phyloP scores from a whole-genome alignment of 2,113 vertebrate genomes.

The Lepus europaeus region DNA sequence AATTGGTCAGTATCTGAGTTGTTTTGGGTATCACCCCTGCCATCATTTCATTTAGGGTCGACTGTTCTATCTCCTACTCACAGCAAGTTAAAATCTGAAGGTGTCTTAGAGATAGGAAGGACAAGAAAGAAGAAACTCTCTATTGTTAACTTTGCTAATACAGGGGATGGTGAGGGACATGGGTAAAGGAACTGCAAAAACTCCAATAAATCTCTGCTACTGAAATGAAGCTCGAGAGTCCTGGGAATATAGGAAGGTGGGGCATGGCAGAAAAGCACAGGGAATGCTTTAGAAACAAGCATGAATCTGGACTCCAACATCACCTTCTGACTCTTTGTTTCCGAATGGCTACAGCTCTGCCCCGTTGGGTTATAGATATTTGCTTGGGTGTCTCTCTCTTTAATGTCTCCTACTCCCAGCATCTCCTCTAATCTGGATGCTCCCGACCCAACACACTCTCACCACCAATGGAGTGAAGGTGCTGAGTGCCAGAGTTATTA shows the following conservation, averaged over 20 bases:
- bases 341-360: not conserved
- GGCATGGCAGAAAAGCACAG: not conserved
- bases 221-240: slow-evolving; percentile 42
- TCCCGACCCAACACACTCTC: not conserved
- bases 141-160: slow-evolving; percentile 16
- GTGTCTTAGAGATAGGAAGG: slow-evolving; percentile 10
- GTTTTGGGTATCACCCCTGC: not conserved
- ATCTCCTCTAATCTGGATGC: slow-evolving; percentile 7
- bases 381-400: not conserved
- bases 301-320: not conserved
- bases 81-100: slow-evolving; percentile 43
- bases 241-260: not conserved
- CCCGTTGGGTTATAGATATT: not conserved
- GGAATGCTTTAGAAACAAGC: slow-evolving; percentile 5
- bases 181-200: not conserved
- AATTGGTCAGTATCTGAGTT: not conserved
- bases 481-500: slow-evolving; percentile 6
- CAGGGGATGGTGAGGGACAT: not conserved
- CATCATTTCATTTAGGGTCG: not conserved
- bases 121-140: slow-evolving; percentile 35
- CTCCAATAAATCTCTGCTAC: not conserved
- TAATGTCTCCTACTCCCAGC: not conserved
- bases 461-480: not conserved
- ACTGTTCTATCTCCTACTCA: slow-evolving; percentile 28
- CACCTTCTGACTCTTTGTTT: slow-evolving; percentile 22